Evolutionary conservation across 2,888 invertebrate species (phyloP).

Genomic region (Meteorus colon): DNA sequence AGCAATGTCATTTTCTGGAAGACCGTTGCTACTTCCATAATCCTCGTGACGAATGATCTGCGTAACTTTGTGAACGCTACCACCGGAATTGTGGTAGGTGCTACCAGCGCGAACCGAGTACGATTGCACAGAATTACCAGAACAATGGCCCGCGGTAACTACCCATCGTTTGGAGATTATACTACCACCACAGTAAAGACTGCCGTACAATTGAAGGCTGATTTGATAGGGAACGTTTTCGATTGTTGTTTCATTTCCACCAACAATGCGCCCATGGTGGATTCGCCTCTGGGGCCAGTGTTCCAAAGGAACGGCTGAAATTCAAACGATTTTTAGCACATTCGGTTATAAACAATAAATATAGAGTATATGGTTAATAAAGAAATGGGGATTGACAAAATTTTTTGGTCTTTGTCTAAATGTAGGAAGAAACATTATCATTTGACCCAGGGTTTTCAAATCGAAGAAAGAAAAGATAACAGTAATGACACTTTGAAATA

Average conservation of each 20-base stretch:
- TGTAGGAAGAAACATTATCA: too few relatives aligned
- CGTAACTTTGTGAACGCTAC: conserved; percentile 42
- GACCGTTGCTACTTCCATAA: not conserved
- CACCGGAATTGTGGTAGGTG: conserved; percentile 69
- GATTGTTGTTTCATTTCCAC: conserved; percentile 74
- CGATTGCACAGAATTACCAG: conserved; percentile 58
- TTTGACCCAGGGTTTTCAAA: too few relatives aligned
- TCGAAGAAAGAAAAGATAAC: too few relatives aligned
- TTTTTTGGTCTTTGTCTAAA: too few relatives aligned
- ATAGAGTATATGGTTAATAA: not conserved
- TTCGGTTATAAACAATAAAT: not conserved
- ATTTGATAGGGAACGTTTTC: conserved; percentile 74
- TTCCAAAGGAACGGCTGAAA: conserved; percentile 2
- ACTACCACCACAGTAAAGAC: conserved; percentile 76
- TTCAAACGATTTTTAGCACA: not conserved
- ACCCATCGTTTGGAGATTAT: conserved; percentile 74
- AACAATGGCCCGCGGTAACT: conserved; percentile 66
- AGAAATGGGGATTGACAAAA: not conserved
- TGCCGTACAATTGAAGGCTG: conserved; percentile 69
- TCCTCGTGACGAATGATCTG: conserved; percentile 42
- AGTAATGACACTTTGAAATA: too few relatives aligned
- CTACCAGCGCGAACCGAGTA: conserved; percentile 55
- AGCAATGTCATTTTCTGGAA: conserved; percentile 73
- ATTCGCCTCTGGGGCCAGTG: conserved; percentile 61
- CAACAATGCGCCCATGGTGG: conserved; percentile 74